Evolutionary conservation across 2,888 invertebrate genomes (phyloP).

Genomic region (Cantharis rufa): DNA sequence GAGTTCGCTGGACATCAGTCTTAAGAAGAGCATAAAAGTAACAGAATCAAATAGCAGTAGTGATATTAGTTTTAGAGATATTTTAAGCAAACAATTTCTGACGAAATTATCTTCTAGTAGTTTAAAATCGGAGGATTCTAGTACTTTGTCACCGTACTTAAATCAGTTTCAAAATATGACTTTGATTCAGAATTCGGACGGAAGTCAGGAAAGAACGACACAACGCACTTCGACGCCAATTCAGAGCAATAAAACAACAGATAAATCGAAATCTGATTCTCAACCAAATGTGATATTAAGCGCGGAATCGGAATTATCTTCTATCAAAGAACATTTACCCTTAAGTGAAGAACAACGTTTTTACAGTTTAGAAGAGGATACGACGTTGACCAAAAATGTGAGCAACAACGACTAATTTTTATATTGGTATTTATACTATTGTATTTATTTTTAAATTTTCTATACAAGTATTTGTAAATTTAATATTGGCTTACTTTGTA

Average conservation of each 20-base stretch:
- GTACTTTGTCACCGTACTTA: conserved; percentile 22
- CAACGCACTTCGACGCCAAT: conserved; percentile 64
- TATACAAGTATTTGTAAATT: conserved; percentile 16
- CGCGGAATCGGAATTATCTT: conserved; percentile 62
- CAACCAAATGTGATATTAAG: conserved; percentile 52
- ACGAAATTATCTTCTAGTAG: conserved; percentile 38
- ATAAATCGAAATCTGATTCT: conserved; percentile 55
- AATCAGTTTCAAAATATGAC: conserved; percentile 46
- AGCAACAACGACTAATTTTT: conserved; percentile 8
- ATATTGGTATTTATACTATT: conserved; percentile 6
- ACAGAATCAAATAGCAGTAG: conserved; percentile 37
- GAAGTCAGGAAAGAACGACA: conserved; percentile 37
- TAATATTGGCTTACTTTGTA: conserved; percentile 8
- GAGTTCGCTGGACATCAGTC: conserved; percentile 58
- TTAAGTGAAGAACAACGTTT: background rate
- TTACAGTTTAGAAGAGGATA: conserved; percentile 17
- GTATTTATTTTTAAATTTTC: conserved; percentile 15
- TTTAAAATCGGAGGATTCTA: conserved; percentile 35
- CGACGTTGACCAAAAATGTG: conserved; percentile 2
- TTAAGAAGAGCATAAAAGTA: conserved; percentile 47
- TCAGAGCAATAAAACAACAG: conserved; percentile 58
- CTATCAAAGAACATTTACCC: conserved; percentile 58
- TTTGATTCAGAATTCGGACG: conserved; percentile 37
- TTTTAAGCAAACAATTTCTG: conserved; percentile 33
- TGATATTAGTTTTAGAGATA: conserved; percentile 46